Conservation (phyloP, 2,888 invertebrate genomes). For the Mantis religiosa region DNA sequence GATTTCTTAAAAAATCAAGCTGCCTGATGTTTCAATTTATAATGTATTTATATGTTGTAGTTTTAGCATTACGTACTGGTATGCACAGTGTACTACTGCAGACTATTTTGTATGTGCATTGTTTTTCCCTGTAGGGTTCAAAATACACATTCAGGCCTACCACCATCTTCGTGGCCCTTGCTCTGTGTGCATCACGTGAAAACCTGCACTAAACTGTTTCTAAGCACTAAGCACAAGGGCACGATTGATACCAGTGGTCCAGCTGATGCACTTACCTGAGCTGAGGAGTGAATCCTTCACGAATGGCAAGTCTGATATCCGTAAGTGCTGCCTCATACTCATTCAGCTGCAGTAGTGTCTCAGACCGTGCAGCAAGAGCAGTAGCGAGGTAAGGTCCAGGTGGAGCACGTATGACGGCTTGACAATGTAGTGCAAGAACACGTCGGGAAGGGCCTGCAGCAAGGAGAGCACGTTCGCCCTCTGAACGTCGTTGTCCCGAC, state of each 20-base stretch:
- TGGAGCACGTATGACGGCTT: slow-evolving; percentile 71
- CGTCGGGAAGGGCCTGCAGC: slow-evolving; percentile 50
- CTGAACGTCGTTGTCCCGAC: slow-evolving; percentile 57
- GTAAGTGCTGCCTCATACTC: slow-evolving; percentile 58
- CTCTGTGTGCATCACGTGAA: too few species aligned
- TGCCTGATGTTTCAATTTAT: too few species aligned
- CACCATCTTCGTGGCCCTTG: too few species aligned
- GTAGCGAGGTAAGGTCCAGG: slow-evolving; percentile 59
- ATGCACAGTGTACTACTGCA: too few species aligned
- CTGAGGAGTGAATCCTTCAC: slow-evolving; percentile 34
- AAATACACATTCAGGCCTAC: too few species aligned
- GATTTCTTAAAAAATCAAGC: too few species aligned
- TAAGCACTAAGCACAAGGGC: too few species aligned
- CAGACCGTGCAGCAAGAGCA: slow-evolving; percentile 63
- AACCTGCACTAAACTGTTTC: too few species aligned
- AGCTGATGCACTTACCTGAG: slow-evolving; percentile 9
- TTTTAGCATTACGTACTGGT: too few species aligned
- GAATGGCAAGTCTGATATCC: slow-evolving; percentile 60
- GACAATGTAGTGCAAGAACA: slow-evolving; percentile 62
- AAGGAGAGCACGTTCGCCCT: slow-evolving; percentile 57
- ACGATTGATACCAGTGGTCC: not conserved
- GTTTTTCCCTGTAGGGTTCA: too few species aligned
- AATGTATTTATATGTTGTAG: too few species aligned
- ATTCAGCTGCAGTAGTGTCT: slow-evolving; percentile 55
- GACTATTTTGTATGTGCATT: too few species aligned